Base-by-base conservation (phyloP, 2,888 invertebrate species). In the Corbicula japonica region DNA sequence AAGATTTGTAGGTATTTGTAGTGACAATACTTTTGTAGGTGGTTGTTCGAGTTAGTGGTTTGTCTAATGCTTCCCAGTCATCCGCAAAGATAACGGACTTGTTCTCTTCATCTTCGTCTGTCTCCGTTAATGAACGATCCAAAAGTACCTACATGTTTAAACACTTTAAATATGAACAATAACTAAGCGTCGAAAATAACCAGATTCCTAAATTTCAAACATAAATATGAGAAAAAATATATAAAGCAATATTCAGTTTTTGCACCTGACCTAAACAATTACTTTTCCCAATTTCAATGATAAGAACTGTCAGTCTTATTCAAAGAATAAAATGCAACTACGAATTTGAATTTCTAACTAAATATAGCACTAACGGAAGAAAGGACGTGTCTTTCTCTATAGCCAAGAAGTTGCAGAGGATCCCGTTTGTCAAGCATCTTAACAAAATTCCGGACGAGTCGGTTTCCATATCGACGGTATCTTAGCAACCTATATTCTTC, bases 391-490 rank as follows among this genome's bases (percentile, higher is more conserved):
- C 28, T 52, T 66, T 81, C 74, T 18, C 56, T 70, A 6, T 60
- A 30, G 32, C 60, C 63, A 15, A 69, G 65, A 26, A 74, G 26
- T n/a, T 66, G n/a, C 0, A 60, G 54, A 12, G 60, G n/a, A 48
- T 69, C 65, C n/a, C 63, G 62, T 26, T 35, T 50, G 10, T 70
- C 71, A n/a, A 82, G n/a, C 72, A 82, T 72, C 30, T 68, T 71
- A 5, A 35, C 26, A 38, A 83, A 83, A 15, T 72, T 70, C n/a
- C 68, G 48, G 12, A 83, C 69, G 0, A 83, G 76, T 32, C 63
- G 54, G 73, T 80, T 79, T n/a, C 83, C 80, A 66, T 76, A 56
- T n/a, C 83, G 79, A 56, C 83, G 73, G 52, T 77, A 79, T 28
- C 78, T 60, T 10, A 83, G 61, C 26, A 74, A 34, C 52, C 76